Evolutionary conservation across 1,140 invertebrate species (phyloP).

Genomic region (Frieseomelitta varia): DNA sequence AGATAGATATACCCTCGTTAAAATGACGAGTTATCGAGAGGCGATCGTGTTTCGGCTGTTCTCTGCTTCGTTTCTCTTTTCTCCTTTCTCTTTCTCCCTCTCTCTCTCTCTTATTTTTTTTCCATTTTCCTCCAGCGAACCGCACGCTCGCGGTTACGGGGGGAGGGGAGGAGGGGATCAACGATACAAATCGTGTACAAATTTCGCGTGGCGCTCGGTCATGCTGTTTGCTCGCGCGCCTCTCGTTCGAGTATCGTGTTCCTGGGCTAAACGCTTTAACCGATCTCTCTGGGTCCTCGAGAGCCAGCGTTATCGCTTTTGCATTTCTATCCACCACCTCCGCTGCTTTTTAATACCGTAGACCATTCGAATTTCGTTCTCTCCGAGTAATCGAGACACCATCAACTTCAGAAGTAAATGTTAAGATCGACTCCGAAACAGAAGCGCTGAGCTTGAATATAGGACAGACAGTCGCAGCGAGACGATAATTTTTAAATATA

Average conservation of each 20-base stretch:
- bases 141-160: slow-evolving; percentile 21
- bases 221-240: neutral
- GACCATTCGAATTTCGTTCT: too few species aligned
- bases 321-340: neutral
- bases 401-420: neutral
- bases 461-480: too few species aligned
- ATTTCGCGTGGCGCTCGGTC: slow-evolving; percentile 13
- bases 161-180: neutral
- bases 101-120: neutral
- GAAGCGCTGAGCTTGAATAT: neutral
- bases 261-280: slow-evolving; percentile 20
- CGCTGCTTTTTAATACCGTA: neutral
- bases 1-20: slow-evolving; percentile 48
- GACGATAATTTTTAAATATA: neutral
- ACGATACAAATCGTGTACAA: slow-evolving; percentile 39
- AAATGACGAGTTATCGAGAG: slow-evolving; percentile 58
- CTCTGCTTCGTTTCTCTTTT: neutral
- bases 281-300: neutral
- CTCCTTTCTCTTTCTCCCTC: neutral
- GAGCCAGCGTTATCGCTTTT: neutral
- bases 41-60: slow-evolving; percentile 48
- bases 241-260: slow-evolving; percentile 20
- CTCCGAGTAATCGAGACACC: too few species aligned
- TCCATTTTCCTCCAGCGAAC: neutral
- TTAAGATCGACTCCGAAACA: slow-evolving; percentile 3